These are phyloP conservation scores for Calypte anna DNA, from an alignment of 2,113 vertebrate species.

Conservation along the genomic window DNA sequence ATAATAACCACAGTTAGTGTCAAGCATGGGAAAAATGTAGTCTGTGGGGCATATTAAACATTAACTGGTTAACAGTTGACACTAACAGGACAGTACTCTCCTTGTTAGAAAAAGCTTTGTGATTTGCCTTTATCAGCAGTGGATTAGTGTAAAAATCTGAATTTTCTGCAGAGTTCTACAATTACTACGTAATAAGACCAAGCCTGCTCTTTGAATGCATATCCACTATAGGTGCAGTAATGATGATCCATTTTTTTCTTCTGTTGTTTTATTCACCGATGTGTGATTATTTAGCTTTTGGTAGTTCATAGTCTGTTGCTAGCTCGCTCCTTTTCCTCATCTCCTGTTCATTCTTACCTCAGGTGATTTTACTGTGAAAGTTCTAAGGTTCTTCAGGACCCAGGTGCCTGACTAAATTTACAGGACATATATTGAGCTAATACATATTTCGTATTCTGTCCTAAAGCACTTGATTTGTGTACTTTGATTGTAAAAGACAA, in stretches of 20 bases:
- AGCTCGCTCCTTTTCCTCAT: background rate
- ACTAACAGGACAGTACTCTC: background rate
- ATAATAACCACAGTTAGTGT: background rate
- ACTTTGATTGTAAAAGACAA: background rate
- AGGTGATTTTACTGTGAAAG: background rate
- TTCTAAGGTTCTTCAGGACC: background rate
- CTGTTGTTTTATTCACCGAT: background rate
- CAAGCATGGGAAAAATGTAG: background rate
- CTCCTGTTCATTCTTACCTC: background rate
- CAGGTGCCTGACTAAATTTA: background rate
- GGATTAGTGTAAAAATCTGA: background rate
- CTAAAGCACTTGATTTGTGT: background rate
- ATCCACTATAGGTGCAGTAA: background rate
- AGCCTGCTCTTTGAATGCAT: background rate
- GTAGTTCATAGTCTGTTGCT: background rate
- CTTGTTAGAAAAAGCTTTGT: background rate
- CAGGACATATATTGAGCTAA: background rate
- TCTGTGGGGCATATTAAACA: background rate
- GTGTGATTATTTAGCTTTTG: background rate
- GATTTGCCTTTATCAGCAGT: background rate
- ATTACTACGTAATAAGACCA: background rate
- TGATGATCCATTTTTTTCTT: background rate
- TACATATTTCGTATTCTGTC: background rate
- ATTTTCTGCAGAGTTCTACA: background rate
- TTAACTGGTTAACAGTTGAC: background rate